phyloP scores from a whole-genome alignment of 2,113 vertebrate genomes.

The Loxodonta africana region DNA sequence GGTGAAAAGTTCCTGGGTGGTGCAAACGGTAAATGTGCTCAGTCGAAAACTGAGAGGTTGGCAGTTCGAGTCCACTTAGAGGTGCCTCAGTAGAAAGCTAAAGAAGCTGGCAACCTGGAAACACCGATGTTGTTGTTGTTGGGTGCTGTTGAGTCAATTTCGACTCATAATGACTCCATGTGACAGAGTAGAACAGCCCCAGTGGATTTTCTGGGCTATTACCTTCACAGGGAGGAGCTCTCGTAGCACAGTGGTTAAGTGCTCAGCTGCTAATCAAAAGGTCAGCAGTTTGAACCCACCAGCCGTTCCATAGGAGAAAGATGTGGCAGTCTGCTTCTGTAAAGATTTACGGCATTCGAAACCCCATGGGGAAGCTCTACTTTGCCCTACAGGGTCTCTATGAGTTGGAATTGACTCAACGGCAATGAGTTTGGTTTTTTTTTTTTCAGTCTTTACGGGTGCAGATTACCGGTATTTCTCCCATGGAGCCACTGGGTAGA shows the following conservation, averaged over 20 bases:
- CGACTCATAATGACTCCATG: too few relatives aligned
- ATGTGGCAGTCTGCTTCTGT: background rate
- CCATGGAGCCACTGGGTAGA: background rate
- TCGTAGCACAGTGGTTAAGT: background rate
- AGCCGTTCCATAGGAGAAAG: background rate
- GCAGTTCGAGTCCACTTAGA: too few relatives aligned
- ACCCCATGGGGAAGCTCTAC: background rate
- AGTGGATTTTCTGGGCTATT: too few relatives aligned
- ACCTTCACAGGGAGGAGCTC: background rate
- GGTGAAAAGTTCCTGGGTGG: too few relatives aligned
- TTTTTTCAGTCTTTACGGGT: background rate
- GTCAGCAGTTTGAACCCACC: background rate
- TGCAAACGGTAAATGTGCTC: too few relatives aligned
- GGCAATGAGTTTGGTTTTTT: background rate
- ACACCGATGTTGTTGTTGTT: too few relatives aligned
- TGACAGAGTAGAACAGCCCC: too few relatives aligned
- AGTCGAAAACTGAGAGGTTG: too few relatives aligned
- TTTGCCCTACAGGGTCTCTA: background rate
- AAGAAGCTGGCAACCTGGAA: too few relatives aligned
- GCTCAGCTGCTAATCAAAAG: background rate
- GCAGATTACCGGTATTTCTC: background rate
- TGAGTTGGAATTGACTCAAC: background rate
- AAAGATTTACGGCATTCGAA: background rate
- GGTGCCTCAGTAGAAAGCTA: too few relatives aligned
- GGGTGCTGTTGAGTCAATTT: too few relatives aligned